These are phyloP conservation scores for Pseudochromis fuscus DNA, from an alignment of 2,797 vertebrate genomes.

Conservation along the genomic window DNA sequence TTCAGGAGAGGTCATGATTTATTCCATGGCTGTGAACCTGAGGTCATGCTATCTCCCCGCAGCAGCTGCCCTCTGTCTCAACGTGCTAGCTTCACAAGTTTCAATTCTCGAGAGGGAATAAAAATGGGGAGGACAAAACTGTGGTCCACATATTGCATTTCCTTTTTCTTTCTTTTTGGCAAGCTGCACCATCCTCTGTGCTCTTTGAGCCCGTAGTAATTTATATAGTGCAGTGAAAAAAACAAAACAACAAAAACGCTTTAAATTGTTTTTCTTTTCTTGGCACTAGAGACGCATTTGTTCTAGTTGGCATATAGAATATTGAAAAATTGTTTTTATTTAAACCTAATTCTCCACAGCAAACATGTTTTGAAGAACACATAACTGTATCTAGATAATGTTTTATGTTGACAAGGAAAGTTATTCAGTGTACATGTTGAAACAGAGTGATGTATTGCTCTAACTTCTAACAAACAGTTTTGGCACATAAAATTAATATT, in stretches of 20 bases:
- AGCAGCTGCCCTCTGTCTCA: constrained; percentile 74
- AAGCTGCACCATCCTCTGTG: constrained; percentile 1
- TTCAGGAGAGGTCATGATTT: constrained; percentile 60
- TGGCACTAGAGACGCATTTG: neutral
- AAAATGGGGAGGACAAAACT: constrained; percentile 42
- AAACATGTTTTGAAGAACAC: neutral
- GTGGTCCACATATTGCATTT: constrained; percentile 25
- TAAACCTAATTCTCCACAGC: neutral
- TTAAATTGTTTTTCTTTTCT: neutral
- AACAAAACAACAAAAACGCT: neutral
- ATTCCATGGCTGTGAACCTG: constrained; percentile 52
- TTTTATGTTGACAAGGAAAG: neutral
- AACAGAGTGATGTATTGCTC: too few relatives aligned
- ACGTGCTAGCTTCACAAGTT: constrained; percentile 57
- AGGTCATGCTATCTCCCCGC: constrained; percentile 58
- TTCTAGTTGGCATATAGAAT: neutral
- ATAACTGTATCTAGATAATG: neutral
- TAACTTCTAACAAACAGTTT: too few relatives aligned
- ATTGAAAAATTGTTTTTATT: neutral
- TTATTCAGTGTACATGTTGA: neutral
- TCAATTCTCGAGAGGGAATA: constrained; percentile 52
- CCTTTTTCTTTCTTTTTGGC: constrained; percentile 7
- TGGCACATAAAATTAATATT: too few relatives aligned
- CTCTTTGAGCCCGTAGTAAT: neutral
- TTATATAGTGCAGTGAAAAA: neutral